Percentiles rank a stretch among this genome's conserved stretches.
Evolutionary conservation across 1,140 invertebrate species (phyloP).

Genomic region (Calycopis cecrops): DNA sequence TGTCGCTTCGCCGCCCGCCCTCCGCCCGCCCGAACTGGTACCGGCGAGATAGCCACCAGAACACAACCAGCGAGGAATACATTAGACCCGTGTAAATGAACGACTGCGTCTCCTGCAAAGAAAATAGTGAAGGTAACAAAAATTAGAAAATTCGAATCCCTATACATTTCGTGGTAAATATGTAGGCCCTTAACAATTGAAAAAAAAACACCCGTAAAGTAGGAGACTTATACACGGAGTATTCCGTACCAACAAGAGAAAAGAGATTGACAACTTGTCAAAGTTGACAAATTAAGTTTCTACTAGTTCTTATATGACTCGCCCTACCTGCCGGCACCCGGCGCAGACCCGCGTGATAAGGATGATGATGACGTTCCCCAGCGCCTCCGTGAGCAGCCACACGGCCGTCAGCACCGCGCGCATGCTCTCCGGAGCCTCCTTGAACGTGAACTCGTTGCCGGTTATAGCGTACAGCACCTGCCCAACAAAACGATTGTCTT

Average conservation of each 20-base stretch:
- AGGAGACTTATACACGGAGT: too few species aligned
- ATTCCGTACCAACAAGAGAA: too few species aligned
- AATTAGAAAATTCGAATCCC: too few species aligned
- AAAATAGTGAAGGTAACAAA: slow-evolving; percentile 1
- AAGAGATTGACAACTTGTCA: too few species aligned
- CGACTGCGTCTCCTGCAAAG: slow-evolving; percentile 54
- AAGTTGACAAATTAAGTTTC: too few species aligned
- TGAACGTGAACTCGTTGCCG: slow-evolving; percentile 94
- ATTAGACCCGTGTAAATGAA: slow-evolving; percentile 60
- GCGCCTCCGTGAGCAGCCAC: slow-evolving; percentile 92
- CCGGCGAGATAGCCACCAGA: slow-evolving; percentile 42
- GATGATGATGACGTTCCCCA: slow-evolving; percentile 91
- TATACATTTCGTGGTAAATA: too few species aligned
- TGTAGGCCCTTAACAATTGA: too few species aligned
- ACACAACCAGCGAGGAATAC: slow-evolving; percentile 48
- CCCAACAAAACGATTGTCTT: too few species aligned
- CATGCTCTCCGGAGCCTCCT: slow-evolving; percentile 92
- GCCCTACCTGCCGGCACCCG: slow-evolving; percentile 44
- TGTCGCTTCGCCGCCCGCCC: neutral
- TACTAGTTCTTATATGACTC: too few species aligned
- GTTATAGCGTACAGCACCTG: slow-evolving; percentile 93
- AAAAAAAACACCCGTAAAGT: too few species aligned
- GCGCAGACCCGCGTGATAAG: slow-evolving; percentile 49
- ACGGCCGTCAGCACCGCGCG: slow-evolving; percentile 93
- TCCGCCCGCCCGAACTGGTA: slow-evolving; percentile 38